These are phyloP conservation scores for Oncorhynchus keta DNA, from an alignment of 2,113 vertebrate genomes.

Conservation along the genomic window DNA sequence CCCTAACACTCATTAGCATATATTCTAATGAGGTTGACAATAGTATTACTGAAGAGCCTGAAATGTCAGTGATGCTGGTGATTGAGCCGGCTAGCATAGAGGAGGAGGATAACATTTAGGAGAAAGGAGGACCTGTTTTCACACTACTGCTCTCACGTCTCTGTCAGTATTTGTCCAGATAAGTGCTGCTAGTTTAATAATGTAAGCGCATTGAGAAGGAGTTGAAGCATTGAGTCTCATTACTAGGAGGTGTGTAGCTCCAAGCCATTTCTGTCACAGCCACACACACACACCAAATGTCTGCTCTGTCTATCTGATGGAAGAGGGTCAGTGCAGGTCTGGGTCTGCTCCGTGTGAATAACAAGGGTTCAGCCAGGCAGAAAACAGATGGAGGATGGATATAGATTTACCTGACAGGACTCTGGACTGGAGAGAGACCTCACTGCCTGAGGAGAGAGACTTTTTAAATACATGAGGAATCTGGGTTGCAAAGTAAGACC, in stretches of 20 bases:
- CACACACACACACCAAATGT: not conserved
- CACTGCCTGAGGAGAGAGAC: not conserved
- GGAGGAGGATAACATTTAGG: not conserved
- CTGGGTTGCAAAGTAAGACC: too few species aligned
- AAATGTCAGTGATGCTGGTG: not conserved
- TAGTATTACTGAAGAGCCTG: not conserved
- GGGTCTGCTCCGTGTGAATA: not conserved
- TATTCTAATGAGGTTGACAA: not conserved
- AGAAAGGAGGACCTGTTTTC: not conserved
- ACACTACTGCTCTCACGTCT: not conserved
- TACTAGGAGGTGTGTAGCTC: not conserved
- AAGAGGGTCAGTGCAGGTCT: not conserved
- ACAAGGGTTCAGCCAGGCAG: not conserved
- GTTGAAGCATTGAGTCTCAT: not conserved
- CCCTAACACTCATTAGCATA: not conserved
- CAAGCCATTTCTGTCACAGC: not conserved
- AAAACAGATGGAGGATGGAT: not conserved
- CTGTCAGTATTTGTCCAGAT: too few species aligned
- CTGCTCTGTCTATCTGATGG: not conserved
- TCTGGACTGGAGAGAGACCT: not conserved
- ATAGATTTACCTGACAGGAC: not conserved
- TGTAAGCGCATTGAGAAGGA: not conserved
- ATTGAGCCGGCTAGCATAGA: not conserved
- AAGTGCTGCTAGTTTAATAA: not conserved
- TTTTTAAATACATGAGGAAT: too few species aligned